Conservation (phyloP, 2,113 vertebrate genomes). For the Cyprinodon tularosa region DNA sequence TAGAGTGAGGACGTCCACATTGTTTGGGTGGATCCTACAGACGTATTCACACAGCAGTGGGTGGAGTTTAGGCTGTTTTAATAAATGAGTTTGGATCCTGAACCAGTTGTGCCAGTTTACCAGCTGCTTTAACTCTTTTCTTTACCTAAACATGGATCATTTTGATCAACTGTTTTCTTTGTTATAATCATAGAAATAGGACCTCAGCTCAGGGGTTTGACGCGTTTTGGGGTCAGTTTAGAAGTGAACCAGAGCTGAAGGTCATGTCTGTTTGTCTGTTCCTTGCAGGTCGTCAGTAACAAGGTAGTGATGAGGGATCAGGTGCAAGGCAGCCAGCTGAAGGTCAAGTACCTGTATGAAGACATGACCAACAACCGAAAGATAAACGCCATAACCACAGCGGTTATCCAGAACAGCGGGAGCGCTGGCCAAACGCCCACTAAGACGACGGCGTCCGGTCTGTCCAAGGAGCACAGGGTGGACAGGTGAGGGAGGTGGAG, state of each 20-base stretch:
- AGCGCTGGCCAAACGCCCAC: conserved; percentile 71
- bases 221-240: not conserved
- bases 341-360: conserved; percentile 93
- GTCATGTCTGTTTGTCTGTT: not conserved
- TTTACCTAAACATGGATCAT: not conserved
- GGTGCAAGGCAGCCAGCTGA: conserved; percentile 85
- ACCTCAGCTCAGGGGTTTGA: not conserved
- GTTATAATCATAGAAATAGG: not conserved
- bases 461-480: conserved; percentile 83
- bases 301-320: conserved; percentile 87
- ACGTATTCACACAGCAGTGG: not conserved
- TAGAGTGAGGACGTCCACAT: too few species aligned
- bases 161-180: not conserved
- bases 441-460: conserved; percentile 71
- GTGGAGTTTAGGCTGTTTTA: not conserved
- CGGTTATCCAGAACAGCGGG: conserved; percentile 73
- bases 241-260: not conserved
- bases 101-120: conserved; percentile 52
- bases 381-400: conserved; percentile 74
- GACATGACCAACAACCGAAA: conserved; percentile 87
- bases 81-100: conserved; percentile 11
- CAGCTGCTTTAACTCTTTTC: not conserved
- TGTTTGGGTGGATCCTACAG: not conserved
- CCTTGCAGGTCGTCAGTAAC: conserved; percentile 71
- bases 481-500: conserved; percentile 74